Evolutionary conservation across 2,888 invertebrate genomes (phyloP).

Genomic region (Lumbricus terrestris): DNA sequence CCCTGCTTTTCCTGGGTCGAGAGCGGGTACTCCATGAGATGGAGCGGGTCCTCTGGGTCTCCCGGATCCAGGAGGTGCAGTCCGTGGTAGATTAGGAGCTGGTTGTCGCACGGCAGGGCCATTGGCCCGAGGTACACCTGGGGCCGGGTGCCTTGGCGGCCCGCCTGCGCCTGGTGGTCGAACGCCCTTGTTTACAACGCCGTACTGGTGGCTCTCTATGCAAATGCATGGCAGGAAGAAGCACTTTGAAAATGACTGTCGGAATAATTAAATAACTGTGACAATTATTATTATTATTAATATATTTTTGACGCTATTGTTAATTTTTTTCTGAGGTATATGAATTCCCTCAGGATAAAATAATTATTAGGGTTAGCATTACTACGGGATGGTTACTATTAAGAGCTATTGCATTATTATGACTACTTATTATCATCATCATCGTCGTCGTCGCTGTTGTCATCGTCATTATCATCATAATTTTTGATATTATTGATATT

Average conservation of each 20-base stretch:
- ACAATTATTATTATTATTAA: neutral
- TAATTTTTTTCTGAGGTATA: no score
- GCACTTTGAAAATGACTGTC: neutral
- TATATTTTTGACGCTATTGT: no score
- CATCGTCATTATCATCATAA: neutral
- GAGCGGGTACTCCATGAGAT: neutral
- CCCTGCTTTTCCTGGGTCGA: conserved; percentile 7
- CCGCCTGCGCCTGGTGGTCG: neutral
- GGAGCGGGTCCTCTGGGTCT: neutral
- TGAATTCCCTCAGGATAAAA: no score
- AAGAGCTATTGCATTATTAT: neutral
- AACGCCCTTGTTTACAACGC: neutral
- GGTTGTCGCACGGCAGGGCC: neutral
- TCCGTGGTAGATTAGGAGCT: neutral
- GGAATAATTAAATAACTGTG: no score
- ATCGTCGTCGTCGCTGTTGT: no score
- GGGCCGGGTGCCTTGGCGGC: neutral
- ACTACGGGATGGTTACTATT: neutral
- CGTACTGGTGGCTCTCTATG: neutral
- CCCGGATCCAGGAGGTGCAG: conserved; percentile 7
- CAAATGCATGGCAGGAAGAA: neutral
- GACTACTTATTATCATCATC: neutral
- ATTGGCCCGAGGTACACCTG: neutral
- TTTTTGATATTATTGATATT: neutral
- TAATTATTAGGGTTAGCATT: neutral